Evolutionary conservation across 2,113 vertebrate genomes (phyloP).

Genomic region (Hassar affinis): DNA sequence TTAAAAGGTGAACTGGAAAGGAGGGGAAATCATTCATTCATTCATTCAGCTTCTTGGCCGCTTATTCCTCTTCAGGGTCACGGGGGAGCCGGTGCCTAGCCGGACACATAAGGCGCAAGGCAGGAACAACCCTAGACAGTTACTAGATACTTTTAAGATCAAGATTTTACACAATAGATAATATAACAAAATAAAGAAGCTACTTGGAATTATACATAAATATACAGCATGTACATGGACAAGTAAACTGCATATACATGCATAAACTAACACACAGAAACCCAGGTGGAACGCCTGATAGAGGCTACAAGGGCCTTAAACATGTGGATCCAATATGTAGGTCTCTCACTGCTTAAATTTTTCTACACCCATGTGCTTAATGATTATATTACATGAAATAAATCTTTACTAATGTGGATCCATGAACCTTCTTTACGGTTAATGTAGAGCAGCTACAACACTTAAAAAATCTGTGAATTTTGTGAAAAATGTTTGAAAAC

Average conservation of each 20-base stretch:
- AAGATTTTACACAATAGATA: too few species aligned
- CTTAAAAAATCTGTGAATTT: too few species aligned
- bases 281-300: background rate
- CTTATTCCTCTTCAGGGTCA: too few species aligned
- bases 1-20: background rate
- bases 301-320: background rate
- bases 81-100: too few species aligned
- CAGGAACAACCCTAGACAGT: too few species aligned
- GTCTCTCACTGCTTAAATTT: background rate
- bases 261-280: too few species aligned
- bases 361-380: background rate
- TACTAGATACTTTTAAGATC: too few species aligned
- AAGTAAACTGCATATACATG: background rate
- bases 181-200: too few species aligned
- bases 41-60: too few species aligned
- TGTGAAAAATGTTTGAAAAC: background rate
- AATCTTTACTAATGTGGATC: background rate
- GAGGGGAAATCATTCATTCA: background rate
- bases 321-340: background rate
- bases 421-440: background rate
- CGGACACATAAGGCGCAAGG: too few species aligned
- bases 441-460: too few species aligned
- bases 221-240: background rate
- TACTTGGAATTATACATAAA: background rate
- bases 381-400: background rate